Conservation (phyloP, 30 jellyfish, hydroid and myxozoan species). For the Sanderia malayensis region DNA sequence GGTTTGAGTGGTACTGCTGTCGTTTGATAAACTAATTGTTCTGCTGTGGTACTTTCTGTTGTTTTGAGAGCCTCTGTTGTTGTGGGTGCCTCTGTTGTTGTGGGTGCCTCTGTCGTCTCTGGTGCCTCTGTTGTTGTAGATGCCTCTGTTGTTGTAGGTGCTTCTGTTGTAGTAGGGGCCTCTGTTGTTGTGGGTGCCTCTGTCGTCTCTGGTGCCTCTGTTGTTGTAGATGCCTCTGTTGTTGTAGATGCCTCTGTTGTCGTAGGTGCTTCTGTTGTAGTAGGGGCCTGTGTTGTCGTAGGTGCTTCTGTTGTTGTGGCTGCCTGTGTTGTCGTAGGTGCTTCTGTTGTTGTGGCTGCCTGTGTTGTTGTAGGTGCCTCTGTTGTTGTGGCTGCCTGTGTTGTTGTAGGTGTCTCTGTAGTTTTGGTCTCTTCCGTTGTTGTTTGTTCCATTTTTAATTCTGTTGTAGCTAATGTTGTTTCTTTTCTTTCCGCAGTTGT, state of each 20-base stretch:
- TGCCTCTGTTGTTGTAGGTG: background rate
- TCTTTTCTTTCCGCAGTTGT: no score
- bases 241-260: conserved; percentile 18
- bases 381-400: background rate
- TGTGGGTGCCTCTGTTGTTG: background rate
- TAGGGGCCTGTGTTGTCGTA: background rate
- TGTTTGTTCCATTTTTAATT: no score
- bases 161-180: conserved; percentile 4
- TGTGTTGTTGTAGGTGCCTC: background rate
- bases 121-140: background rate
- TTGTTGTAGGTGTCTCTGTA: background rate
- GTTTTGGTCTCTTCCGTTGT: background rate
- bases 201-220: conserved; percentile 9
- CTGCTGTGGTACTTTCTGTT: conserved; percentile 5
- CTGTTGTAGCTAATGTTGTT: no score
- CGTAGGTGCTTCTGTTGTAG: background rate
- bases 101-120: conserved; percentile 11
- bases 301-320: background rate
- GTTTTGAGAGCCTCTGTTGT: conserved; percentile 8
- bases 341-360: background rate
- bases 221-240: background rate
- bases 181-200: conserved; percentile 2
- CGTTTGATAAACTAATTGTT: background rate
- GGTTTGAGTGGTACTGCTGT: background rate
- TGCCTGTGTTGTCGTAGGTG: background rate